Evolutionary conservation across 2,113 vertebrate genomes (phyloP), one percentile per base, ranked within the genome.

Genomic region (Perca flavescens): DNA sequence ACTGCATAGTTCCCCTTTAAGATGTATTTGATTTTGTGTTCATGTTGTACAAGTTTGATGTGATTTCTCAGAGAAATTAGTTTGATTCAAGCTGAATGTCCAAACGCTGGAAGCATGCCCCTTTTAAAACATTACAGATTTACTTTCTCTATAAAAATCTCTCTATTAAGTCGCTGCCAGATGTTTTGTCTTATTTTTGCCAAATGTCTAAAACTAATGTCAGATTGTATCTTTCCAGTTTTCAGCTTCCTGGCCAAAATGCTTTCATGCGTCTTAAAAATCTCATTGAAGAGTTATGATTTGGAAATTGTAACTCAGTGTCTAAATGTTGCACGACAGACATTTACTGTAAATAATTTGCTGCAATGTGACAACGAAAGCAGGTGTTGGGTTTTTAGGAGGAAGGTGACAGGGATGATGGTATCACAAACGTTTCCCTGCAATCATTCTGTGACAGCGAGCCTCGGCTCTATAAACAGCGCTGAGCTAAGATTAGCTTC

Each of bases 401-500:
- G 31, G 31, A 70, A 70, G 58, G 67, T 83, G 82, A 77, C 17
- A 19, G 58, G 54, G 62, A 86, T 66, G 52, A 53, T 54, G 25
- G 62, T 54, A 67, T 75, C 47, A 54, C 63, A 77, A 43, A 54
- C 61, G 0, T 34, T 21, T 17, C 34, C 19, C 60, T 63, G 17
- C 36, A 43, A 78, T 86, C 66, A 31, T 53, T 71, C 40, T 80
- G 22, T 86, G 84, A 84, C 60, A 69, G 54, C 40, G 17, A 52
- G 28, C 68, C 62, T 34, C 11, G 4, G 53, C 65, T 83, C 74
- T 73, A 17, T 16, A 73, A 83, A 72, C 74, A 73, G 77, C 8
- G 46, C 82, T 76, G 79, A 83, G 78, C 84, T 92, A 93, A 90
- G 72, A 91, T 90, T 90, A 89, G 86, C 7, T 36, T 49, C 36